Evolutionary conservation across 2,888 invertebrate genomes (phyloP).

Genomic region (Esperia sulphurella): DNA sequence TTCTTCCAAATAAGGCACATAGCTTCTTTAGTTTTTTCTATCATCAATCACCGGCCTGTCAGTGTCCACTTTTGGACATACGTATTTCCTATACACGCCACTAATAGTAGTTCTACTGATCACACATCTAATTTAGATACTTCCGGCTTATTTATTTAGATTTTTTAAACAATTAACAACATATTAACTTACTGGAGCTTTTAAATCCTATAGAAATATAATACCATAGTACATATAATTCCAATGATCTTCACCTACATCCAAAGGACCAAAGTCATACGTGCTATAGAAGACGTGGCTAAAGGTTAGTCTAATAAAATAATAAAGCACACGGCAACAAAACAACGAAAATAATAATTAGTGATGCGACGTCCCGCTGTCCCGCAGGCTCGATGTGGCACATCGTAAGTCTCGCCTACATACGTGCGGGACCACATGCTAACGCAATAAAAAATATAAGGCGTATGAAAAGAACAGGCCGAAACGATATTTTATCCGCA

Average conservation of each 20-base stretch:
- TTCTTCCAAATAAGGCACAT: too few relatives aligned
- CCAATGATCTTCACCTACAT: too few relatives aligned
- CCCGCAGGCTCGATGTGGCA: constrained; percentile 32
- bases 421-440: constrained; percentile 41
- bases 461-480: constrained; percentile 44
- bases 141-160: not conserved
- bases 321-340: constrained; percentile 21
- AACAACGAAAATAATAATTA: constrained; percentile 51
- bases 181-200: too few relatives aligned
- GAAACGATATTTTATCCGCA: constrained; percentile 46
- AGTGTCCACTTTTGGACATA: too few relatives aligned
- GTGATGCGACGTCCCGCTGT: constrained; percentile 40
- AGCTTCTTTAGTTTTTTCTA: too few relatives aligned
- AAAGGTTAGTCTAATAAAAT: not conserved
- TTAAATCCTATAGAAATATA: too few relatives aligned
- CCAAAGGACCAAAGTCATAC: not conserved
- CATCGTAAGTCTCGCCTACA: constrained; percentile 47
- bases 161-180: not conserved
- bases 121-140: too few relatives aligned
- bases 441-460: constrained; percentile 50
- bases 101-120: too few relatives aligned
- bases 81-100: too few relatives aligned
- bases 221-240: too few relatives aligned
- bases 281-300: not conserved
- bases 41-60: too few relatives aligned